phyloP scores from a whole-genome alignment of 2,888 invertebrate genomes.

The Tetanocera ferruginea region DNA sequence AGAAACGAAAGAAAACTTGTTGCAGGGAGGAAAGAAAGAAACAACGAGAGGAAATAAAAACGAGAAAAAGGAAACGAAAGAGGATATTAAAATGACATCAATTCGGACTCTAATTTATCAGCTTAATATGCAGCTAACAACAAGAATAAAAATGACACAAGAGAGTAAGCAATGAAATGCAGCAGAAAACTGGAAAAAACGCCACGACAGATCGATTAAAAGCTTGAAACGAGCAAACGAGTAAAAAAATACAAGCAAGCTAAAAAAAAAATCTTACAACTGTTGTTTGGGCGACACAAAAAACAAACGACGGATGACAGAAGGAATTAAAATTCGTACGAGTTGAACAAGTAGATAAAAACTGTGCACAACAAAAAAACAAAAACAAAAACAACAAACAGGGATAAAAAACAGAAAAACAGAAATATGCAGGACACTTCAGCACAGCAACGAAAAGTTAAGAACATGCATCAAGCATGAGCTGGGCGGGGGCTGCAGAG shows the following conservation, averaged over 20 bases:
- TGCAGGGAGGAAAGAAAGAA: not conserved
- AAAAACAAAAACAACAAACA: not conserved
- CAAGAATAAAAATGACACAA: not conserved
- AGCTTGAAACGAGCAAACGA: not conserved
- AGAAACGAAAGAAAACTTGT: not conserved
- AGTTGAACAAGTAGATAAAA: not conserved
- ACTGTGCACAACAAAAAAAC: not conserved
- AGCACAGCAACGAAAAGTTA: not conserved
- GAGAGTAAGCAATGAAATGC: not conserved
- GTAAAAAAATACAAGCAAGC: not conserved
- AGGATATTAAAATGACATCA: slow-evolving; percentile 3
- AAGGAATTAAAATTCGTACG: not conserved
- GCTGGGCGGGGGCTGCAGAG: not conserved
- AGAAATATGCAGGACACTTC: not conserved
- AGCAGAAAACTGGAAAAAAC: not conserved
- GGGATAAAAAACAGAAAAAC: not conserved
- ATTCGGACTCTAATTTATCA: not conserved
- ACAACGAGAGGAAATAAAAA: not conserved
- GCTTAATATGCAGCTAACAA: not conserved
- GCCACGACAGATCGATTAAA: too few relatives aligned
- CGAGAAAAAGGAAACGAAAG: not conserved
- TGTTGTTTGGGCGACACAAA: not conserved
- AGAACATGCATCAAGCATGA: not conserved
- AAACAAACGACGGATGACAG: not conserved
- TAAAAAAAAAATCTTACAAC: not conserved